Percentiles rank a stretch among this genome's conserved stretches.
These are phyloP conservation scores for Drosophila oshimai DNA, from an alignment of 1,140 invertebrate species.

Conservation along the genomic window DNA sequence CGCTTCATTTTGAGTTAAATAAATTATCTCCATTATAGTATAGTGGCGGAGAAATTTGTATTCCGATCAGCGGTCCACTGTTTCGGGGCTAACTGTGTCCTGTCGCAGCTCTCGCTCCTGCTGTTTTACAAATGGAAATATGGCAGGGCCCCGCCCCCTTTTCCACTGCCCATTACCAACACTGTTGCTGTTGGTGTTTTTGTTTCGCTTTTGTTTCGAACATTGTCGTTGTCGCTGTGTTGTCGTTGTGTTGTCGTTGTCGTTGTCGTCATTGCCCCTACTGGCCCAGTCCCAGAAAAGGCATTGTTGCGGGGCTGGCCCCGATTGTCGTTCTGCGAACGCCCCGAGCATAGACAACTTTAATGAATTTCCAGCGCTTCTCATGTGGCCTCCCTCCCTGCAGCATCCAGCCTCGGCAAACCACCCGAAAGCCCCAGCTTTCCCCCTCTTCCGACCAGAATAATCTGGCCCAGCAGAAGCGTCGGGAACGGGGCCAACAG, in stretches of 20 bases:
- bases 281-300: constrained; percentile 45
- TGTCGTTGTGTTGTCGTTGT: constrained; percentile 52
- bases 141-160: constrained; percentile 16
- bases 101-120: constrained; percentile 36
- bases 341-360: constrained; percentile 79
- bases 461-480: constrained; percentile 54
- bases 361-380: constrained; percentile 67
- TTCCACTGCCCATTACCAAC: not conserved
- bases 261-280: constrained; percentile 72
- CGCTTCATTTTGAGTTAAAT: constrained; percentile 40
- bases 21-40: constrained; percentile 32
- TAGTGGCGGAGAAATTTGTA: constrained; percentile 33
- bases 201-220: constrained; percentile 76
- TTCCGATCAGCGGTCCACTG: constrained; percentile 49
- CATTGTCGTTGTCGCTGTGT: constrained; percentile 60
- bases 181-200: constrained; percentile 60
- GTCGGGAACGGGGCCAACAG: constrained; percentile 34
- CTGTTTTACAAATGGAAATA: constrained; percentile 56
- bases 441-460: constrained; percentile 22
- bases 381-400: constrained; percentile 36
- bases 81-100: constrained; percentile 37
- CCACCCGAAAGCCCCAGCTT: not conserved
- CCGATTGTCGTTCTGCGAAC: constrained; percentile 74
- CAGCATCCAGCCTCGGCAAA: constrained; percentile 5
- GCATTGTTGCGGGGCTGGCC: constrained; percentile 69